Base-by-base conservation (phyloP, 2,888 invertebrate species). In the Ichneumoninae sp. region DNA sequence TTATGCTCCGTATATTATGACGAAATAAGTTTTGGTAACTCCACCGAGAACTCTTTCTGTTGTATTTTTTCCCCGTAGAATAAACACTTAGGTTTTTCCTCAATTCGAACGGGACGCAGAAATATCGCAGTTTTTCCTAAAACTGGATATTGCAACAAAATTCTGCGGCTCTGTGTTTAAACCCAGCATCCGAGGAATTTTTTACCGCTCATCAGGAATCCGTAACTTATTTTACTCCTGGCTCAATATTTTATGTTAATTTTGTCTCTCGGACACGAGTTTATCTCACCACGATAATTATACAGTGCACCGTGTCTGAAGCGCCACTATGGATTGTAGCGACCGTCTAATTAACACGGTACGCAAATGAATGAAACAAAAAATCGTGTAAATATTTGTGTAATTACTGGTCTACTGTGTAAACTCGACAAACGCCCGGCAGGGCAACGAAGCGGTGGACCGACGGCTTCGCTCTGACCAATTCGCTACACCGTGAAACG, bases 401-500 rank as follows among this genome's bases (percentile, higher is more conserved):
- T 87, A 89, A 90, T 91, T 89, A 87, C 85, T 85, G 85, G 52
- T 66, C 79, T 83, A 80, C 85, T 85, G 82, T 83, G 87, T 83
- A 85, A 87, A 83, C 87, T 78, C 76, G 73, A 73, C 78, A 70
- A 73, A 69, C 66, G 66, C 40, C 75, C 65, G 10, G 8, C 44
- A 36, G 60, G 50, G n/a, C 81, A 63, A 63, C 54, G 19, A 63
- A 47, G 36, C 19, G 26, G 33, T 60, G 68, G 63, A 52, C 75
- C 70, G 68, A 74, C 78, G 44, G 60, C 52, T 71, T 87, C 81
- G 88, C 88, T 86, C 87, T 88, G 85, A 83, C 86, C 86, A 88
- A 87, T 88, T 89, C 88, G 87, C 87, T 87, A 85, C 79, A 87
- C 82, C 86, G 76, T 85, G 88, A 84, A 89, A 88, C 87, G 87